Conservation (phyloP, 2,113 vertebrate genomes). For the Nanorana parkeri region DNA sequence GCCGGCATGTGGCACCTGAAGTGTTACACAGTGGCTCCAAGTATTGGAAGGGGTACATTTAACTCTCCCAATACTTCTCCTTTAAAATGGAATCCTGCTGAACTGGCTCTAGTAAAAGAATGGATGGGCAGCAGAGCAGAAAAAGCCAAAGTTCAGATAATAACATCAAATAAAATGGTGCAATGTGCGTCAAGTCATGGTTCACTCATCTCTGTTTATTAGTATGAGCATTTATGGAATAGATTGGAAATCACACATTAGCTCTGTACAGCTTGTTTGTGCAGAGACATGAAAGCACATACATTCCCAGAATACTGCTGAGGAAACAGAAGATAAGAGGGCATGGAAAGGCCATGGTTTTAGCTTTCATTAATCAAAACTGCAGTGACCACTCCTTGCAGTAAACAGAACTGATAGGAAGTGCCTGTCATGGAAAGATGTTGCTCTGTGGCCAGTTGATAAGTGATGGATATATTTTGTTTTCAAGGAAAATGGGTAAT, state of each 20-base stretch:
- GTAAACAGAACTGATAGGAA: neutral
- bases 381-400: neutral
- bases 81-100: no score
- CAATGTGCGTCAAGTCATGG: no score
- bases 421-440: neutral
- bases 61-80: no score
- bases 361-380: neutral
- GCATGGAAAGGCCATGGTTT: neutral
- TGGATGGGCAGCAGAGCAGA: no score
- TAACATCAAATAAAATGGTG: no score
- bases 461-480: no score
- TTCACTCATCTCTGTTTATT: neutral
- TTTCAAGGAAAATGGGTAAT: neutral
- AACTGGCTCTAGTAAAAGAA: no score
- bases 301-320: slow-evolving; percentile 17
- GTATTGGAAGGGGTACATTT: no score
- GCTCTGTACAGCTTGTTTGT: neutral
- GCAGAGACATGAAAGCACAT: neutral
- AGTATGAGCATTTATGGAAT: neutral
- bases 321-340: neutral
- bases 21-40: no score
- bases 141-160: no score
- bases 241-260: slow-evolving; percentile 3
- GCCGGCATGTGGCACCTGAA: no score
- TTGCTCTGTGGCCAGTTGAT: neutral